These are phyloP conservation scores for Scomber scombrus DNA, from an alignment of 2,113 vertebrate genomes.

Conservation along the genomic window DNA sequence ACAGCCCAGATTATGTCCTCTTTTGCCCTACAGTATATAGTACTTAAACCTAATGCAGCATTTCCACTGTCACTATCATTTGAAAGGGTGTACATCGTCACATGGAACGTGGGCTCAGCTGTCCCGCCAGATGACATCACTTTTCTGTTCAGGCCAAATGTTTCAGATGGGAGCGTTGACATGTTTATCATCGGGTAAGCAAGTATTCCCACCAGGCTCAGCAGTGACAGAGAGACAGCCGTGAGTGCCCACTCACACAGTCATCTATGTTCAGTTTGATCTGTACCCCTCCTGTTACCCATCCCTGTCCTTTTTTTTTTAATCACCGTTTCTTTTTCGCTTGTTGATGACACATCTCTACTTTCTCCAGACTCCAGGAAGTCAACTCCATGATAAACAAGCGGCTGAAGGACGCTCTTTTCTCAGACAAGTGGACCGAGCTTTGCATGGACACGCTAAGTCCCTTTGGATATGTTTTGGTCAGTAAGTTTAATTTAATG, in stretches of 20 bases:
- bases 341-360: slow-evolving; percentile 29
- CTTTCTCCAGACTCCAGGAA: slow-evolving; percentile 91
- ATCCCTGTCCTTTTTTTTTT: slow-evolving; percentile 44
- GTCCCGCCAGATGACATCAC: slow-evolving; percentile 94
- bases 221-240: slow-evolving; percentile 66
- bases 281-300: slow-evolving; percentile 17
- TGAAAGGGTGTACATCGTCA: slow-evolving; percentile 92
- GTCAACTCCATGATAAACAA: slow-evolving; percentile 99
- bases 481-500: slow-evolving; percentile 73
- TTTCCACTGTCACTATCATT: slow-evolving; percentile 20
- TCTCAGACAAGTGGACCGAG: slow-evolving; percentile 97
- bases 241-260: slow-evolving; percentile 67
- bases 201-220: slow-evolving; percentile 48
- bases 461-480: slow-evolving; percentile 94
- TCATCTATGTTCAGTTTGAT: slow-evolving; percentile 64
- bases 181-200: slow-evolving; percentile 97
- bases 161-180: slow-evolving; percentile 87
- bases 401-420: slow-evolving; percentile 96
- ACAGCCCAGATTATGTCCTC: slow-evolving; percentile 52
- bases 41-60: slow-evolving; percentile 23
- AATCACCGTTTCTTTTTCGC: neutral
- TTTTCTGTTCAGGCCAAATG: slow-evolving; percentile 91
- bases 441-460: slow-evolving; percentile 95
- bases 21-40: neutral
- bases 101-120: slow-evolving; percentile 97